Evolutionary conservation across 2,888 invertebrate species (phyloP).

Genomic region (Drosophila phalerata): DNA sequence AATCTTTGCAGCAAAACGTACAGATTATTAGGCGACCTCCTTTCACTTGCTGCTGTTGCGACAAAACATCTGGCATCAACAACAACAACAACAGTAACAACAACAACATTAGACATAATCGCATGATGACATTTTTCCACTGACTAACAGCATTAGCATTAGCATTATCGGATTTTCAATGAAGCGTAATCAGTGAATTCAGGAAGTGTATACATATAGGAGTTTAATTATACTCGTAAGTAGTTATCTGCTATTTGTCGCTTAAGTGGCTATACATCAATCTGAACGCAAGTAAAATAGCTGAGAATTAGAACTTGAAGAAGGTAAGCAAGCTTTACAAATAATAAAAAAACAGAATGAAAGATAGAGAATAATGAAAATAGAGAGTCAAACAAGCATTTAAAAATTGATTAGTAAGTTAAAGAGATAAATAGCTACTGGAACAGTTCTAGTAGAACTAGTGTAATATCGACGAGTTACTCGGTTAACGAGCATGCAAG

Average conservation of each 20-base stretch:
- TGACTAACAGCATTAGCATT: slow-evolving; percentile 51
- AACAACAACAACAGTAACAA: slow-evolving; percentile 16
- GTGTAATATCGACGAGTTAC: neutral
- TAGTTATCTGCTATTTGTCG: slow-evolving; percentile 31
- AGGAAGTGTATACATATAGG: slow-evolving; percentile 24
- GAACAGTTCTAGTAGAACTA: no score
- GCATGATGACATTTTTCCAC: slow-evolving; percentile 55
- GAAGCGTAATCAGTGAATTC: slow-evolving; percentile 40
- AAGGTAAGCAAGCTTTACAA: neutral
- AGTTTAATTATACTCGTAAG: slow-evolving; percentile 49
- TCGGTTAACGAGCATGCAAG: neutral
- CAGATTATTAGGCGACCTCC: slow-evolving; percentile 74
- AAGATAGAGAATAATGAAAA: neutral
- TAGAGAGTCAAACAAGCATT: neutral
- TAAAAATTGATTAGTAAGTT: neutral
- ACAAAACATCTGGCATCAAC: slow-evolving; percentile 71
- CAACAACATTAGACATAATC: slow-evolving; percentile 49
- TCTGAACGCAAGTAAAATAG: neutral
- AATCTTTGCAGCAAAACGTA: slow-evolving; percentile 78
- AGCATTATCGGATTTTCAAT: slow-evolving; percentile 59
- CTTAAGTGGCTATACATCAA: slow-evolving; percentile 31
- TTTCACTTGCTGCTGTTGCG: slow-evolving; percentile 39
- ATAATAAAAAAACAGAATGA: neutral
- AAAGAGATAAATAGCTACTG: no score
- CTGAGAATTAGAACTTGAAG: neutral